phyloP scores from a whole-genome alignment of 1,140 invertebrate species.

The Acromyrmex echinatior region DNA sequence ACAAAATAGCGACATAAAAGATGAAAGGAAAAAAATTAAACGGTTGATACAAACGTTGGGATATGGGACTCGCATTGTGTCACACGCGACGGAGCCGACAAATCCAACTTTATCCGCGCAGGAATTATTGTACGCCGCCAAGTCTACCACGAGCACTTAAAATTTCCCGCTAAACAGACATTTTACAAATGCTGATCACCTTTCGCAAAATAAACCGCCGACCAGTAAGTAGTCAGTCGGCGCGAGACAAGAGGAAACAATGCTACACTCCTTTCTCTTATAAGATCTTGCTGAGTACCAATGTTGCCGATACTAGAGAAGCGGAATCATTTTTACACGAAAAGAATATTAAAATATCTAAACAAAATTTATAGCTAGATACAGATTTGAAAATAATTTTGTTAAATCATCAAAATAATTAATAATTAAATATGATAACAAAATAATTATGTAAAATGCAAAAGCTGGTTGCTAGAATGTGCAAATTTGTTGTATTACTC shows the following conservation, averaged over 20 bases:
- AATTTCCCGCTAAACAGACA: constrained; percentile 29
- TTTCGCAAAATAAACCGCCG: constrained; percentile 17
- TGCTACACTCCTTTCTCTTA: too few relatives aligned
- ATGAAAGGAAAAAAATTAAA: constrained; percentile 5
- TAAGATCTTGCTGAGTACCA: too few relatives aligned
- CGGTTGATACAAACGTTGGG: background rate
- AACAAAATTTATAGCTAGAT: too few relatives aligned
- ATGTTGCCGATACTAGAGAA: too few relatives aligned
- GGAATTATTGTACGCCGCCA: constrained; percentile 30
- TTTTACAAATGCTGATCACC: background rate
- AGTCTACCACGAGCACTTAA: constrained; percentile 34
- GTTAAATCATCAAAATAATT: too few relatives aligned
- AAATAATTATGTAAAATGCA: too few relatives aligned
- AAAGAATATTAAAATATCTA: too few relatives aligned
- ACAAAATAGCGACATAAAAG: constrained; percentile 22
- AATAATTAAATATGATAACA: too few relatives aligned
- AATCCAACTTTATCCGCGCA: constrained; percentile 52
- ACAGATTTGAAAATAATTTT: too few relatives aligned
- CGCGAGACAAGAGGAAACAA: background rate
- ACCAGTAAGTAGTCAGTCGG: background rate
- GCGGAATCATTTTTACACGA: too few relatives aligned
- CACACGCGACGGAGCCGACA: constrained; percentile 18
- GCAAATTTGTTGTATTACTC: too few relatives aligned
- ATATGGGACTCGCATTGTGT: constrained; percentile 8
- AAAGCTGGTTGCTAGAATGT: too few relatives aligned